Base-by-base conservation (phyloP, 2,888 invertebrate genomes). In the Erebia epiphron region DNA sequence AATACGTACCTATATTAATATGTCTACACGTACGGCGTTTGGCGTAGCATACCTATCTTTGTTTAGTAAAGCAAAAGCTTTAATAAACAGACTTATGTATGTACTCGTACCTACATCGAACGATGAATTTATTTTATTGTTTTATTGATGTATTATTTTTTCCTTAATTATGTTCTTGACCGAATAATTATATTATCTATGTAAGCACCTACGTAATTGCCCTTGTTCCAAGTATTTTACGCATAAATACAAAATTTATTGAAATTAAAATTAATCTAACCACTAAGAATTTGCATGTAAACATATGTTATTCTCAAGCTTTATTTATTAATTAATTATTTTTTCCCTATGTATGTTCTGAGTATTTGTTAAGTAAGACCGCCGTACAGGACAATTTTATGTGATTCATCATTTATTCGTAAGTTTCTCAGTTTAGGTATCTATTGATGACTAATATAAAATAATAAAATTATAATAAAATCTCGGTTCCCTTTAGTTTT, bases 201-300 rank as follows among this genome's bases (percentile, higher is more conserved):
- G 26, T 35, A 26, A 26, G 2, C 0, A 26, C 26, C 35, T 35
- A 7, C 5, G 35, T 49, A 49, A 49, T 49, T 49, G 5, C 14
- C 49, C 14, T n/a, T 52, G 52, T 52, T 16, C 52, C 16, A 8
- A n/a, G 16, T 52, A n/a, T 8, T 50, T 50, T 50, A 50, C 35
- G 10, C 16, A 16, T 60, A 60, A 60, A 43, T 43, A 7, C 61
- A 43, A 41, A 41, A 60, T 46, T 4, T 14, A 43, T 46, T 18
- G 46, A 11, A 11, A 61, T 61, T 61, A 46, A 43, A 61, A 61
- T 43, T 13, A 46, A 61, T 16, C 43, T 61, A 43, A 61, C 61
- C 43, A 11, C 61, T 18, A 43, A 16, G 16, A 43, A 61, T 43
- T 10, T 11, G 7, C n/a, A 58, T 1, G 10, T 56, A 56, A 56